These are phyloP conservation scores for Achroia grisella DNA, from an alignment of 1,140 invertebrate species.

Conservation along the genomic window DNA sequence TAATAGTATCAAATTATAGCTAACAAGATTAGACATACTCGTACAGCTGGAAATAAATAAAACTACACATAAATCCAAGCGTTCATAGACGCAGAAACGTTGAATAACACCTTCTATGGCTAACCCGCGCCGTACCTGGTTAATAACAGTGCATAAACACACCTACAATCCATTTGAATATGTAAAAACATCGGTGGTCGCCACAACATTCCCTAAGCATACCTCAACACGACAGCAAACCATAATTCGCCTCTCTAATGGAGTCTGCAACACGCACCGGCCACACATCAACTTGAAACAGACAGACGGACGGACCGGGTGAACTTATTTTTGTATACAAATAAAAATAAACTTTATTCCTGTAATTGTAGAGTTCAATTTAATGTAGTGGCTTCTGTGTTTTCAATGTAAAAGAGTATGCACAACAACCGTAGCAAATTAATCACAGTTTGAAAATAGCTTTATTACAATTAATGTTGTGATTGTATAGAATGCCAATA, in stretches of 20 bases:
- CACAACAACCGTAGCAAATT: neutral
- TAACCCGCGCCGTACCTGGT: no score
- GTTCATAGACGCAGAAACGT: no score
- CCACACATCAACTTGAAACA: slow-evolving; percentile 45
- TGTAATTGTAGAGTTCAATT: slow-evolving; percentile 5
- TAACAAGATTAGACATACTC: no score
- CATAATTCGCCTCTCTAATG: slow-evolving; percentile 50
- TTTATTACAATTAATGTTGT: no score
- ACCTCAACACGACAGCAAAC: slow-evolving; percentile 33
- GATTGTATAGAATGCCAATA: no score
- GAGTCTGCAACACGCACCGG: slow-evolving; percentile 50
- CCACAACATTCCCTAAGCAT: slow-evolving; percentile 23
- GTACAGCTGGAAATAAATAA: no score
- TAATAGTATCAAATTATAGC: no score
- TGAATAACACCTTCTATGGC: no score
- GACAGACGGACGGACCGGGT: slow-evolving; percentile 19
- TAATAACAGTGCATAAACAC: neutral
- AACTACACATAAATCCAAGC: no score
- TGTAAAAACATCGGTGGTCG: slow-evolving; percentile 40
- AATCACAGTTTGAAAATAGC: no score
- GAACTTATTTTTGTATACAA: slow-evolving; percentile 1
- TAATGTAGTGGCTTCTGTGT: slow-evolving; percentile 14
- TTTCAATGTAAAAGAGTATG: slow-evolving; percentile 10
- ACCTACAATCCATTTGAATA: slow-evolving; percentile 25
- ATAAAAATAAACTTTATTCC: slow-evolving; percentile 9